A percentile compares a stretch with the other conserved stretches of the same genome.
Conservation (phyloP, 2,888 invertebrate genomes). For the Orthosia gracilis region DNA sequence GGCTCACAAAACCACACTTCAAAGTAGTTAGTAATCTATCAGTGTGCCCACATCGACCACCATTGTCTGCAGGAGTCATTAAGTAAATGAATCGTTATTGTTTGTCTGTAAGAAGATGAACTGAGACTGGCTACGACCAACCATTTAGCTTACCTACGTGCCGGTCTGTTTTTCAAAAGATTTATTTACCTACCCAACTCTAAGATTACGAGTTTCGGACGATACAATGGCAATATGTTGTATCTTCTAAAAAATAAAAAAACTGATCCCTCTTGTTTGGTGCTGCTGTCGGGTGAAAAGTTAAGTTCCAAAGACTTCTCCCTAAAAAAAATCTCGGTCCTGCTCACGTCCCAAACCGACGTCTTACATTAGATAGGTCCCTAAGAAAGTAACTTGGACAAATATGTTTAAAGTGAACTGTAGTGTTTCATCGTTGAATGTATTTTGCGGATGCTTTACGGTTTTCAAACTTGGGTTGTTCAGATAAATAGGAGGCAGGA, state of each 20-base stretch:
- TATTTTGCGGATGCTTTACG: neutral
- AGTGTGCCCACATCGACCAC: slow-evolving; percentile 48
- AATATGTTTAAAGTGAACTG: neutral
- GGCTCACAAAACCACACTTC: slow-evolving; percentile 53
- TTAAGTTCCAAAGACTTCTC: neutral
- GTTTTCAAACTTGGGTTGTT: neutral
- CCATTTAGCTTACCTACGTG: neutral
- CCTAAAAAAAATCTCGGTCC: neutral
- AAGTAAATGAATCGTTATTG: slow-evolving; percentile 33
- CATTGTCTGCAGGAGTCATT: slow-evolving; percentile 55
- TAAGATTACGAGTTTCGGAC: too few species aligned
- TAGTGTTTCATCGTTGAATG: neutral
- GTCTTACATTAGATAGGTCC: too few species aligned
- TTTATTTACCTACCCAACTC: too few species aligned
- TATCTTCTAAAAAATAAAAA: too few species aligned
- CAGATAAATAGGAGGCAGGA: neutral
- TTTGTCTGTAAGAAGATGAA: slow-evolving; percentile 30
- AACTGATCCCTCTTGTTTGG: too few species aligned
- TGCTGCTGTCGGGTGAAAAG: too few species aligned
- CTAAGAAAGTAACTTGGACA: neutral
- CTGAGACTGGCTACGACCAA: slow-evolving; percentile 14
- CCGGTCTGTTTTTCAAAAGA: neutral
- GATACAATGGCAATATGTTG: too few species aligned
- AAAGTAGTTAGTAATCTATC: slow-evolving; percentile 59
- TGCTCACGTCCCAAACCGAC: too few species aligned